A percentile compares a stretch with the other conserved stretches of the same genome.
These are phyloP conservation scores for human (Homo sapiens) DNA, from an alignment of 2,113 vertebrate species.

Conservation along the genomic window GRCh38 chr3:97687501-97688000, in stretches of 20 bases:
- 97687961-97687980: neutral
- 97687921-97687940: neutral
- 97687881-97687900: neutral
- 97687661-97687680: neutral
- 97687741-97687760: neutral
- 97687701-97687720: neutral
- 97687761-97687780: neutral
- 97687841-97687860: neutral
- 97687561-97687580: neutral
- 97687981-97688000: neutral
- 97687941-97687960: neutral
- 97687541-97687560: neutral
- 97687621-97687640: neutral
- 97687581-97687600: neutral
- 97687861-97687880: neutral
- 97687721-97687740: neutral
- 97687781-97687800: neutral
- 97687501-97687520: neutral
- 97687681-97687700: neutral
- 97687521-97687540: neutral
- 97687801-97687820: neutral
- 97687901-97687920: neutral
- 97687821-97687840: neutral
- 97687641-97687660: slow-evolving; percentile 15
- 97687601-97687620: neutral